phyloP scores from a whole-genome alignment of 2,797 vertebrate genomes.

The Lepilemur septentrionalis region DNA sequence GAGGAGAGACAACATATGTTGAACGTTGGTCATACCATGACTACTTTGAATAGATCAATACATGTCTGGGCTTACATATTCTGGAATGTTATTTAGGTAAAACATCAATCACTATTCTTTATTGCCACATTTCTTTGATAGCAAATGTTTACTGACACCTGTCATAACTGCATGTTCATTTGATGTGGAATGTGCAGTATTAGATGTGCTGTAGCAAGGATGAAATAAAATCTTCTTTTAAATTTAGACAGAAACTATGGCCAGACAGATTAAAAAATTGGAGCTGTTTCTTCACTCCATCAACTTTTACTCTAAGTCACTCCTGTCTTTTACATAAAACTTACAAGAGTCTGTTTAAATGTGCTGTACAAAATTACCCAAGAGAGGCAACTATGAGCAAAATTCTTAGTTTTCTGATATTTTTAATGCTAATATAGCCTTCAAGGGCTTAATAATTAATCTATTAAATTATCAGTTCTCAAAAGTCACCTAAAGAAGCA shows the following conservation, averaged over 20 bases:
- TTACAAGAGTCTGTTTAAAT: not conserved
- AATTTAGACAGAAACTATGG: not conserved
- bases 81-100: not conserved
- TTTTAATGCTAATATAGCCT: not conserved
- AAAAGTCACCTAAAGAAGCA: not conserved
- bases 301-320: not conserved
- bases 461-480: not conserved
- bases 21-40: not conserved
- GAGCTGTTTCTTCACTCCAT: not conserved
- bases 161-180: not conserved
- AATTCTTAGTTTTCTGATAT: constrained; percentile 2
- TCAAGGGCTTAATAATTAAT: not conserved
- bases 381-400: not conserved
- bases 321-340: not conserved
- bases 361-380: not conserved
- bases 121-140: not conserved
- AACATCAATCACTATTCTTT: not conserved
- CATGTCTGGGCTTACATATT: not conserved
- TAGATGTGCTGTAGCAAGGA: not conserved
- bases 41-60: not conserved
- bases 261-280: not conserved
- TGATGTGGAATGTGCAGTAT: not conserved
- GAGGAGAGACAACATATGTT: not conserved
- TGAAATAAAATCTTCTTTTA: not conserved
- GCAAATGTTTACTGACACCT: not conserved